These are phyloP conservation scores for Numida meleagris DNA, from an alignment of 2,113 vertebrate species.

Conservation along the genomic window DNA sequence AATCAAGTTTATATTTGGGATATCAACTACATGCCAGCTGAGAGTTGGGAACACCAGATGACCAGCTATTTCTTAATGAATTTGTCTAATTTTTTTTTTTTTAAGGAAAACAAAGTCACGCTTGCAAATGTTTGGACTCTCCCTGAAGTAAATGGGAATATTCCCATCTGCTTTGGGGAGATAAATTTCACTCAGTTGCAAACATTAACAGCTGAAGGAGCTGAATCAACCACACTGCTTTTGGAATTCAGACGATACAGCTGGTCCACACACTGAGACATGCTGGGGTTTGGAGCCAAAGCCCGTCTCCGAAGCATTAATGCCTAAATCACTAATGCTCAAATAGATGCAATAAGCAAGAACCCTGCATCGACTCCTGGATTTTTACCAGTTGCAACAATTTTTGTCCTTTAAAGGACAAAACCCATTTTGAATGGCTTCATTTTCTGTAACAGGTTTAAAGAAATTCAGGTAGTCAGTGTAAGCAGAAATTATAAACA, in stretches of 20 bases:
- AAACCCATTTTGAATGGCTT: background rate
- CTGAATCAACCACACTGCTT: background rate
- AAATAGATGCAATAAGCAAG: background rate
- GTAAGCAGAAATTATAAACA: background rate
- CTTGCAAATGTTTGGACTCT: background rate
- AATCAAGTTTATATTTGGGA: background rate
- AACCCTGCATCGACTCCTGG: background rate
- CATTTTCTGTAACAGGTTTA: background rate
- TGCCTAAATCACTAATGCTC: background rate
- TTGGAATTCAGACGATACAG: background rate
- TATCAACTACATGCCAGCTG: background rate
- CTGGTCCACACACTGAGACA: background rate
- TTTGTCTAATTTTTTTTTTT: background rate
- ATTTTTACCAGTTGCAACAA: background rate
- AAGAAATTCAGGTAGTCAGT: background rate
- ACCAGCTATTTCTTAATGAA: background rate
- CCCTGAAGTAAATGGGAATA: background rate
- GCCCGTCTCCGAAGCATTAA: background rate
- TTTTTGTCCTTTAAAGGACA: background rate
- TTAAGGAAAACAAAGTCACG: background rate
- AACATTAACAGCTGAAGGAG: background rate
- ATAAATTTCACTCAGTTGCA: background rate
- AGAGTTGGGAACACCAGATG: background rate
- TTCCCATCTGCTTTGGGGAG: background rate
- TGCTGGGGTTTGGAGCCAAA: background rate